A percentile compares a stretch with the other conserved stretches of the same genome.
Evolutionary conservation across 1,140 invertebrate genomes (phyloP).

Genomic region (Drosophila mayri): DNA sequence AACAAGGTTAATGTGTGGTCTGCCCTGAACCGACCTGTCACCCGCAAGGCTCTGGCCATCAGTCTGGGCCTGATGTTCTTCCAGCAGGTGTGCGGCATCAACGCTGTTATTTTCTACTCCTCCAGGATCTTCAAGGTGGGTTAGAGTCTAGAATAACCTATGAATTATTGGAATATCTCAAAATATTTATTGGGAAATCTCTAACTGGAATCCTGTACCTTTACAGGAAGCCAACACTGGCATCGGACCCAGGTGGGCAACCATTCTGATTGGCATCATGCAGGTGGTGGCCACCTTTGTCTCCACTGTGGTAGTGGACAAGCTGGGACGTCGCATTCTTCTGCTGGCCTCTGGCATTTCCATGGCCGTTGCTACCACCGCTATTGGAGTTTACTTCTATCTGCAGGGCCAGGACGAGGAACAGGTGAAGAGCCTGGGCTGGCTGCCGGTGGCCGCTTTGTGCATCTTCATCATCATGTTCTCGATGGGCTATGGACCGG

Average conservation of each 20-base stretch:
- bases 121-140: slow-evolving; percentile 88
- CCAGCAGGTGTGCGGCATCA: slow-evolving; percentile 94
- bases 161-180: too few species aligned
- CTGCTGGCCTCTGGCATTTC: slow-evolving; percentile 88
- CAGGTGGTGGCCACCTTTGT: slow-evolving; percentile 90
- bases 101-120: slow-evolving; percentile 94
- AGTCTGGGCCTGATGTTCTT: slow-evolving; percentile 92
- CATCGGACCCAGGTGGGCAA: slow-evolving; percentile 86
- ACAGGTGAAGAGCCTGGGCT: slow-evolving; percentile 86
- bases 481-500: slow-evolving; percentile 91
- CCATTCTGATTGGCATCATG: slow-evolving; percentile 92
- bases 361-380: slow-evolving; percentile 88
- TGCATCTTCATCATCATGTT: slow-evolving; percentile 92
- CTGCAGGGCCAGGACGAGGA: slow-evolving; percentile 86
- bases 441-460: slow-evolving; percentile 90
- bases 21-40: slow-evolving; percentile 87
- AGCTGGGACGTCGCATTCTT: slow-evolving; percentile 90
- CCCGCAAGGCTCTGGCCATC: slow-evolving; percentile 90
- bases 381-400: slow-evolving; percentile 89
- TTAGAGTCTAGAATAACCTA: too few species aligned
- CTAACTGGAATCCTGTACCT: neutral
- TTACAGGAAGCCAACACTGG: slow-evolving; percentile 86
- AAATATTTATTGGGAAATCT: too few species aligned
- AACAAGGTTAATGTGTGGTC: slow-evolving; percentile 86
- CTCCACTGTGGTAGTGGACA: slow-evolving; percentile 91